phyloP scores from a whole-genome alignment of 2,113 vertebrate genomes.

The Phycodurus eques region DNA sequence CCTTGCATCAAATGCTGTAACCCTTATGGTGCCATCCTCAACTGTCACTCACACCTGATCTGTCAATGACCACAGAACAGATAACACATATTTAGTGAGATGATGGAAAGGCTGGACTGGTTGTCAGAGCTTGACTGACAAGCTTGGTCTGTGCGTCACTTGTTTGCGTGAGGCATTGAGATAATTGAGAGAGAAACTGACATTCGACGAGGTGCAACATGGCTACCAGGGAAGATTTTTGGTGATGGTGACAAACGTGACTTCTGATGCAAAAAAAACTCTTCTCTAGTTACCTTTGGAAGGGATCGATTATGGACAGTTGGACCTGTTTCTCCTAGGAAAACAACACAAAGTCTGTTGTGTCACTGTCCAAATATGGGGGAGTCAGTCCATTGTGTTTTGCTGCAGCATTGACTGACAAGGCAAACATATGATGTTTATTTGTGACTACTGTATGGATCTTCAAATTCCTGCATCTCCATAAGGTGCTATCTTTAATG shows the following conservation, averaged over 20 bases:
- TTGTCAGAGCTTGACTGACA: conserved; percentile 45
- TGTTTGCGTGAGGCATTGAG: not conserved
- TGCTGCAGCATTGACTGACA: conserved; percentile 31
- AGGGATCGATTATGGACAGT: conserved; percentile 36
- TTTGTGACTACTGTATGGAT: not conserved
- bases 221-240: conserved; percentile 5
- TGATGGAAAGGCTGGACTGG: not conserved
- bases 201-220: conserved; percentile 32
- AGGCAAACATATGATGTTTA: conserved; percentile 10
- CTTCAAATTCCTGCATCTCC: not conserved
- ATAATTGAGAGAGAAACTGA: not conserved
- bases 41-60: not conserved
- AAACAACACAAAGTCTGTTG: not conserved
- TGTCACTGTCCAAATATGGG: not conserved
- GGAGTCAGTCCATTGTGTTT: not conserved
- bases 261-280: conserved; percentile 37
- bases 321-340: conserved; percentile 31
- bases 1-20: not conserved
- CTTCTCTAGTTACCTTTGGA: conserved; percentile 46
- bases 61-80: not conserved
- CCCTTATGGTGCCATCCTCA: not conserved
- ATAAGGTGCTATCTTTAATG: not conserved
- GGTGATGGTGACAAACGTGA: conserved; percentile 35
- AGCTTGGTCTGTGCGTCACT: not conserved
- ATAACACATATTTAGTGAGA: not conserved